Evolutionary conservation across 1,140 invertebrate species (phyloP).

Genomic region (Panagrolaimus sp.): DNA sequence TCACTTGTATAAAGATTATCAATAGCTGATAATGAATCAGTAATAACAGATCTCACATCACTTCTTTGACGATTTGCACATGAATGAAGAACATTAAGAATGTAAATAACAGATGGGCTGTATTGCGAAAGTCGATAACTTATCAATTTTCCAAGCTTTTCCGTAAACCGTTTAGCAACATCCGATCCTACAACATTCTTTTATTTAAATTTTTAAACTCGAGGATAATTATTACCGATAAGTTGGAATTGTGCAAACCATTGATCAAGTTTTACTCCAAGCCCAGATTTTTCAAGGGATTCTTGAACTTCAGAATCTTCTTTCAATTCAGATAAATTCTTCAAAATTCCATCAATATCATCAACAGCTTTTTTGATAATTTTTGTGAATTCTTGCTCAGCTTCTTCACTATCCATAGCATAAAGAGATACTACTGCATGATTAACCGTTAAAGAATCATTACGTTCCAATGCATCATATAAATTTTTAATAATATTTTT

Average conservation of each 20-base stretch:
- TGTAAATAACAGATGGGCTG: background rate
- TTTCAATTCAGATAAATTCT: conserved; percentile 33
- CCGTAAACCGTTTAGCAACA: conserved; percentile 43
- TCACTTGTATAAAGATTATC: conserved; percentile 10
- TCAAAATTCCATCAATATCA: conserved; percentile 45
- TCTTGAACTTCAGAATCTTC: conserved; percentile 31
- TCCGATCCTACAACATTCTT: conserved; percentile 36
- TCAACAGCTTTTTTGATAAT: conserved; percentile 42
- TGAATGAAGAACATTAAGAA: conserved; percentile 2
- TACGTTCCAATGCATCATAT: conserved; percentile 23
- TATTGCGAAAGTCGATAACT: background rate
- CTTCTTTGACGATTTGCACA: conserved; percentile 5
- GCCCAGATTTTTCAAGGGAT: conserved; percentile 28
- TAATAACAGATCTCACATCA: background rate
- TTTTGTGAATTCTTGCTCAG: conserved; percentile 40
- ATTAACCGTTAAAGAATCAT: conserved; percentile 28
- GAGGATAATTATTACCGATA: conserved; percentile 37
- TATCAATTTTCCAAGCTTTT: conserved; percentile 45
- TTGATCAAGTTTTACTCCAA: conserved; percentile 42
- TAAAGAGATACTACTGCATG: conserved; percentile 24
- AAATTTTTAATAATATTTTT: conserved; percentile 17
- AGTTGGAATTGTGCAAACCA: conserved; percentile 53
- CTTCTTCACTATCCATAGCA: conserved; percentile 17
- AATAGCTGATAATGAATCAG: background rate
- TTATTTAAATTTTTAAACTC: background rate